Conservation (phyloP, 2,113 vertebrate species). For the Gavia stellata region DNA sequence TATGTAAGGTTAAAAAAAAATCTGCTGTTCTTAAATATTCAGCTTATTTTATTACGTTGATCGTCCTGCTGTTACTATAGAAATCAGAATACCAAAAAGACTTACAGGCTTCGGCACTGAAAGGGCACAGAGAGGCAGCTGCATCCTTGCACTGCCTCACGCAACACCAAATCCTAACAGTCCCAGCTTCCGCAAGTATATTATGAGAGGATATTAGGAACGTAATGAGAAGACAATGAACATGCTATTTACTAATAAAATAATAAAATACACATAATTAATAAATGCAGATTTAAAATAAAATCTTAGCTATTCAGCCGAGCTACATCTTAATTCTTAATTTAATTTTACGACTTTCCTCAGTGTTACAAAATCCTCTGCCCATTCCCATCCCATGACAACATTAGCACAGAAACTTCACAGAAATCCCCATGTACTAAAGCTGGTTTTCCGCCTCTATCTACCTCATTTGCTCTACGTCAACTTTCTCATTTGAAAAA, state of each 20-base stretch:
- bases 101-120: background rate
- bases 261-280: background rate
- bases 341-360: background rate
- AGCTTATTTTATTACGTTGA: constrained; percentile 4
- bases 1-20: background rate
- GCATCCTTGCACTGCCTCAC: background rate
- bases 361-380: background rate
- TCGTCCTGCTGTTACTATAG: constrained; percentile 51
- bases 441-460: background rate
- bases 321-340: background rate
- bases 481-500: background rate
- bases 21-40: background rate
- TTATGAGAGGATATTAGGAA: background rate
- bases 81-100: constrained; percentile 54
- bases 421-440: background rate
- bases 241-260: background rate
- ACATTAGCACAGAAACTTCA: background rate
- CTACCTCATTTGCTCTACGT: background rate
- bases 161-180: background rate
- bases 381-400: background rate
- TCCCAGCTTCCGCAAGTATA: background rate
- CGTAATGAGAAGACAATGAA: background rate
- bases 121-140: constrained; percentile 45
- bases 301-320: background rate
- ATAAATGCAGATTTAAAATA: background rate